Conservation (phyloP, 2,888 invertebrate species). For the Heliothis peltigera region DNA sequence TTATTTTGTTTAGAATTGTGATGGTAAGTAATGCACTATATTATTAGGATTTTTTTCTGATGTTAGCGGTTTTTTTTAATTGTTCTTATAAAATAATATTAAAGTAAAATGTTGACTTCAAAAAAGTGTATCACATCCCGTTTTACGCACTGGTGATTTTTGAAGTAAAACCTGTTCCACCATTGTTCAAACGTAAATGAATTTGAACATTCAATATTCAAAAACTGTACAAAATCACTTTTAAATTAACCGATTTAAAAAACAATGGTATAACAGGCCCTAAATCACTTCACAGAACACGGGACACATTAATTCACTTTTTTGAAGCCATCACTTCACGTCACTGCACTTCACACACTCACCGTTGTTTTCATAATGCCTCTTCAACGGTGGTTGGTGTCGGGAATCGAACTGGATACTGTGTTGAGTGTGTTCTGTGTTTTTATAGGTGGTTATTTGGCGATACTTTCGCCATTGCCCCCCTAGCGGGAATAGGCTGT, state of each 20-base stretch:
- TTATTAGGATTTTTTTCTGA: too few species aligned
- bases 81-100: too few species aligned
- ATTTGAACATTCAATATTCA: conserved; percentile 32
- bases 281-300: conserved; percentile 70
- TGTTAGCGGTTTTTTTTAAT: too few species aligned
- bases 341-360: conserved; percentile 82
- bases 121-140: conserved; percentile 81
- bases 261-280: conserved; percentile 61
- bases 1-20: conserved; percentile 1
- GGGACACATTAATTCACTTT: conserved; percentile 78
- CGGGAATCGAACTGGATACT: conserved; percentile 88
- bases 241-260: conserved; percentile 14
- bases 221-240: conserved; percentile 19
- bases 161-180: conserved; percentile 59
- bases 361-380: conserved; percentile 88
- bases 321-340: conserved; percentile 85
- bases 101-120: conserved; percentile 79
- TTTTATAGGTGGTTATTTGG: conserved; percentile 89
- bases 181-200: conserved; percentile 53
- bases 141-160: conserved; percentile 36
- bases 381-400: conserved; percentile 86
- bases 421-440: conserved; percentile 79
- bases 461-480: conserved; percentile 88
- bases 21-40: neutral
- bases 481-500: conserved; percentile 78